Conservation (phyloP, 1,140 invertebrate genomes). For the Drosophila pallidifrons region DNA sequence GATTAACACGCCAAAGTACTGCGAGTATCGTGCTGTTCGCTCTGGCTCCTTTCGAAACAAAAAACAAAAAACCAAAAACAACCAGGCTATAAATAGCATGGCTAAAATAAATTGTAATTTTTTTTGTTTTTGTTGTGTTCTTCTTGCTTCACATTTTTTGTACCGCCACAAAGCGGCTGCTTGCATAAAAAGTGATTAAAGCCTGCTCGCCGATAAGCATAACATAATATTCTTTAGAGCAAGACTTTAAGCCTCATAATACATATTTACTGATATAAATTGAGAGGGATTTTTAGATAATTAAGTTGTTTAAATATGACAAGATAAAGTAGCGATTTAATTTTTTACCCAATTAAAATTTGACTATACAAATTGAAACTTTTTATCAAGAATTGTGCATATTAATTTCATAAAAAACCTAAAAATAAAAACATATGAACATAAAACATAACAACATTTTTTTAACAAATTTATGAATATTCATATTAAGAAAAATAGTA, state of each 20-base stretch:
- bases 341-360: not conserved
- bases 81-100: slow-evolving; percentile 41
- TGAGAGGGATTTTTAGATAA: slow-evolving; percentile 1
- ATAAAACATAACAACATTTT: too few species aligned
- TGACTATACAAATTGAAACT: not conserved
- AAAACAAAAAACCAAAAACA: slow-evolving; percentile 1
- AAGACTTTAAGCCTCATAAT: slow-evolving; percentile 10
- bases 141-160: not conserved
- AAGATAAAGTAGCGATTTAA: not conserved
- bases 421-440: too few species aligned
- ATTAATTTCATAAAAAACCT: too few species aligned
- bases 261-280: not conserved
- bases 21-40: slow-evolving; percentile 15
- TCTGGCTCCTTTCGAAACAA: slow-evolving; percentile 3
- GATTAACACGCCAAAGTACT: slow-evolving; percentile 54
- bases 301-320: not conserved
- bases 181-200: slow-evolving; percentile 32
- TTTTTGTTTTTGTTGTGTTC: too few species aligned
- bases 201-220: not conserved
- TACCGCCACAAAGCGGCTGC: not conserved
- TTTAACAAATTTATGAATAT: too few species aligned
- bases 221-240: not conserved
- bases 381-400: too few species aligned
- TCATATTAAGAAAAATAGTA: too few species aligned
- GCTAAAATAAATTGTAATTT: slow-evolving; percentile 40